Evolutionary conservation across 2,888 invertebrate species (phyloP), one percentile per base, ranked within the genome.

Genomic region (Portevinia maculata): DNA sequence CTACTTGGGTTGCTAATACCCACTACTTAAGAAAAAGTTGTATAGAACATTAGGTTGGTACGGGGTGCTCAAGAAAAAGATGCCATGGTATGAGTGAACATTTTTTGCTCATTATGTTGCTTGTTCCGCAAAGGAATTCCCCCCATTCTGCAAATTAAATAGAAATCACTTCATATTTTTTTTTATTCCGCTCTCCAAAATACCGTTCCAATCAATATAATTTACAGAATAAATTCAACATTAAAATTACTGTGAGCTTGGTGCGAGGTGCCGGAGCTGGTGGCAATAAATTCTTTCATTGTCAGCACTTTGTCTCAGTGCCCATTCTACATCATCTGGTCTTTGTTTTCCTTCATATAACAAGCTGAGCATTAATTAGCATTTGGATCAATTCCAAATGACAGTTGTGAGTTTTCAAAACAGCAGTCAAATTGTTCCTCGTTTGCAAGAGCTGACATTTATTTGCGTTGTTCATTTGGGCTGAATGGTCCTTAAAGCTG

Each of bases 301-400:
- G 46, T 39, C 64, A 74, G 41, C 32, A 28, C 19, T 50, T 52
- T 59, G 24, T 62, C 11, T 41, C 9, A 30, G 44, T n/a, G 17
- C 32, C 13, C 0, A 41, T 53, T 52, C 44, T 8, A 13, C 21
- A 15, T 70, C 70, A 32, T n/a, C 62, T 57, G 39, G 9, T 34
- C 19, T 13, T 32, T 65, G 37, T 59, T 60, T 71, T 53, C 44
- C 34, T 59, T 41, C 15, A 73, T 48, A 46, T 65, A 30, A 60
- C 53, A 67, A 53, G 60, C 67, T 65, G n/a, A 67, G 60, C 73
- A 73, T 79, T 73, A 79, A 79, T 79, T 73, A 73, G 73, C 59
- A 73, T 65, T 79, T 79, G 71, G 53, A 67, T 67, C 41, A 48
- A 73, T 67, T 67, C 79, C 59, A 67, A 67, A 48, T 30, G 65